Percentiles rank a stretch among this genome's conserved stretches.
Conservation (phyloP, 2,113 vertebrate species). For the Sterrhoptilus dennistouni region DNA sequence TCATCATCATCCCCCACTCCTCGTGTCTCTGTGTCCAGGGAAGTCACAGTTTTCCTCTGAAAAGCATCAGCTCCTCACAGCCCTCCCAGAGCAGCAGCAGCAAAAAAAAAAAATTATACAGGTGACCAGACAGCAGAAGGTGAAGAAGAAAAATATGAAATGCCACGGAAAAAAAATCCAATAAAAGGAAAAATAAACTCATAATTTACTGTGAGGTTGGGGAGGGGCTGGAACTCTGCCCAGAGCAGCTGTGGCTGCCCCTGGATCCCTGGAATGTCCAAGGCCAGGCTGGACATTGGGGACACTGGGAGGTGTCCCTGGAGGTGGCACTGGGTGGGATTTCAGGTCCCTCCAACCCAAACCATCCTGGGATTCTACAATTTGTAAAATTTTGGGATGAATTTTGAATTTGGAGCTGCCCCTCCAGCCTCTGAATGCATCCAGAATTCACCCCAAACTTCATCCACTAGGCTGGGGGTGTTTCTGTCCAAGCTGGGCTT, state of each 20-base stretch:
- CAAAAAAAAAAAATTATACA: background rate
- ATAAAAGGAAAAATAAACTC: background rate
- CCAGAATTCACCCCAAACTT: background rate
- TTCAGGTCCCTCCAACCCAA: background rate
- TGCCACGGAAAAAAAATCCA: background rate
- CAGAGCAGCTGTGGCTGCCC: background rate
- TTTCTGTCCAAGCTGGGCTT: background rate
- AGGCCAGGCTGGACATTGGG: background rate
- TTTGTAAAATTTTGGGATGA: background rate
- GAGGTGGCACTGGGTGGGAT: too few relatives aligned
- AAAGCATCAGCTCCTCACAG: background rate
- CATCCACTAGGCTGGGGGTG: background rate
- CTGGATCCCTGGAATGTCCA: background rate
- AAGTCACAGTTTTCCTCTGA: background rate
- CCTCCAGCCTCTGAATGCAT: background rate
- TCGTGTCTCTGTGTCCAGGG: background rate
- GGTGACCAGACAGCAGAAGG: background rate
- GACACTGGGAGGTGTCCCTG: background rate
- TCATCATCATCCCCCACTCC: background rate
- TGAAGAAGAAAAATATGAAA: background rate
- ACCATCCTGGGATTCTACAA: background rate
- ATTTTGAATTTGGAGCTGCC: background rate
- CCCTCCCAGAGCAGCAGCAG: background rate
- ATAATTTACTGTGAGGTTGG: background rate
- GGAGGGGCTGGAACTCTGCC: background rate